A percentile compares a stretch with the other conserved stretches of the same genome.
Evolutionary conservation across 2,113 vertebrate genomes (phyloP).

Genomic region (Gobio gobio): DNA sequence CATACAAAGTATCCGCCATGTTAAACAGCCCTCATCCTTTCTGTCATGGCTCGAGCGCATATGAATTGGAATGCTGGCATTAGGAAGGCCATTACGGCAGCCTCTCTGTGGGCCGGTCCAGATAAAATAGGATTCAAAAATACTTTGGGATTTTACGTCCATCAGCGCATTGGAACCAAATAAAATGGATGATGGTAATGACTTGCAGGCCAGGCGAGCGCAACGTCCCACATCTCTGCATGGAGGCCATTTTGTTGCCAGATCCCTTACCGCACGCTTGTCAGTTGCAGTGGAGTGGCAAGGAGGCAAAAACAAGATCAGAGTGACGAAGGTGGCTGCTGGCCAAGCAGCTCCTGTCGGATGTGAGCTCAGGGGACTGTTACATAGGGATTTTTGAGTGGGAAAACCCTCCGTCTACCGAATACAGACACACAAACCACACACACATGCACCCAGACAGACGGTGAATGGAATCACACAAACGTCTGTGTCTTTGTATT

Average conservation of each 20-base stretch:
- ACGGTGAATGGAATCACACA: background rate
- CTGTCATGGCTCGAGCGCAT: slow-evolving; percentile 1
- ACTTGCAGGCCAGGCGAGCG: slow-evolving; percentile 27
- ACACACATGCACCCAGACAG: background rate
- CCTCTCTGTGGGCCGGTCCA: slow-evolving; percentile 1
- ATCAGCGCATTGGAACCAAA: slow-evolving; percentile 36
- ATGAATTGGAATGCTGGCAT: slow-evolving; percentile 30
- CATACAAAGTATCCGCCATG: background rate
- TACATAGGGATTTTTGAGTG: slow-evolving; percentile 42
- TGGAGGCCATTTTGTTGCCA: slow-evolving; percentile 49
- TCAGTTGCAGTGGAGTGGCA: slow-evolving; percentile 43
- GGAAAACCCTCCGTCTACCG: slow-evolving; percentile 22
- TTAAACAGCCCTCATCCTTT: slow-evolving; percentile 7
- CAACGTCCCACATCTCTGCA: slow-evolving; percentile 28
- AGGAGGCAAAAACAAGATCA: slow-evolving; percentile 44
- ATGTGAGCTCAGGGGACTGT: slow-evolving; percentile 41
- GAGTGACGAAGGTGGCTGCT: slow-evolving; percentile 43
- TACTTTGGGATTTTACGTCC: slow-evolving; percentile 50
- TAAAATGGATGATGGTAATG: slow-evolving; percentile 53
- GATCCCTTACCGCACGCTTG: slow-evolving; percentile 36
- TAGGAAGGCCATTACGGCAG: slow-evolving; percentile 15
- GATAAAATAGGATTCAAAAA: slow-evolving; percentile 23
- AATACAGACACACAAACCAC: slow-evolving; percentile 23
- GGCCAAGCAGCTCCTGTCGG: slow-evolving; percentile 42
- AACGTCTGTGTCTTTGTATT: slow-evolving; percentile 49